Base-by-base conservation (phyloP, 1,140 invertebrate genomes). In the Contarinia nasturtii region DNA sequence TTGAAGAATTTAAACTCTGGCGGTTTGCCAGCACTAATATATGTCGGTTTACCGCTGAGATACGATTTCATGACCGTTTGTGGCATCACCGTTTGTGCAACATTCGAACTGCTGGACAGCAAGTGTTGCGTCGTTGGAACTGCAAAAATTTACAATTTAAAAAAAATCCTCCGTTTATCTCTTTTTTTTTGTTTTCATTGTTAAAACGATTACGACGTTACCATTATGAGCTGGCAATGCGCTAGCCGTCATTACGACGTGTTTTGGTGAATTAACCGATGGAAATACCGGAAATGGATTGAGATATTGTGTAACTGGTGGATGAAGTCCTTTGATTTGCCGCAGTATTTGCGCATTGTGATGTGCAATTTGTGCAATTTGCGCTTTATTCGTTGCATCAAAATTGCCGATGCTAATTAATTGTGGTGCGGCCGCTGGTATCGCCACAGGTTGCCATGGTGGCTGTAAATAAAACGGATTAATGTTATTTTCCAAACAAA, bases 261-360 rank as follows among this genome's bases (percentile, higher is more conserved):
- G 38, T 15, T 15, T 15, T 3, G 27, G 27, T 27, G 27, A 27
- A 27, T 27, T 18, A 7, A 7, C n/a, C 17, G 15, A 17, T 43
- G 11, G 14, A 45, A 33, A 22, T 33, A 45, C 14, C 2, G 44
- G 44, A 7, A 33, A 45, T 17, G 44, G 44, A 19, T 45, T 22
- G 3, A n/a, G 14, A 14, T 45, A 45, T 19, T 45, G 44, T 15
- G 44, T 45, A 7, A 45, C 22, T 4, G 44, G 22, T 33, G 44
- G 22, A 34, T 45, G 22, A n/a, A 45, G 33, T 45, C 44, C 44
- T 33, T 45, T 45, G 44, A 45, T 34, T 45, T 45, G 44, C n/a
- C 33, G 14, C 14, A 45, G 22, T 15, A 45, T 33, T 15, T 33
- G 44, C 11, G 44, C 44, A 45, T 45, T 45, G 27, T 45, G 44